These are phyloP conservation scores for Chaetophractus vellerosus DNA, from an alignment of 2,797 vertebrate species.

Conservation along the genomic window DNA sequence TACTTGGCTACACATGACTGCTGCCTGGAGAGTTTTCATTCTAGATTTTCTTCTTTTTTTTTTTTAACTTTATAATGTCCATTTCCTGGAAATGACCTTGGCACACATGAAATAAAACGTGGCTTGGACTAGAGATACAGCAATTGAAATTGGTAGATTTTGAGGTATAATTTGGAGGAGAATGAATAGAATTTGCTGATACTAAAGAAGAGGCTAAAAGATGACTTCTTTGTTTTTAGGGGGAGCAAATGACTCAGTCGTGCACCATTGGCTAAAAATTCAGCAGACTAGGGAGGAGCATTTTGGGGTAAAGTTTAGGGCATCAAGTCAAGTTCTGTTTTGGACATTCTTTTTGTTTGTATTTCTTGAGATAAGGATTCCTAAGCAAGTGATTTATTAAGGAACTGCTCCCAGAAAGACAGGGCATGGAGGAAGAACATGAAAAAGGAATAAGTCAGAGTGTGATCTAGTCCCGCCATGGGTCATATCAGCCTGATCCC, in stretches of 20 bases:
- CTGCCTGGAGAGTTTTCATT: neutral
- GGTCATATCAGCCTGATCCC: neutral
- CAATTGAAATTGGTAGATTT: constrained; percentile 3
- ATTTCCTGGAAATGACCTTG: neutral
- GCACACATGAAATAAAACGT: neutral
- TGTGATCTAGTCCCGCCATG: neutral
- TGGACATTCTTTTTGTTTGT: neutral
- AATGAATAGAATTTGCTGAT: neutral
- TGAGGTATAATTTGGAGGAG: neutral
- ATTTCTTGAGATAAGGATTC: constrained; percentile 28
- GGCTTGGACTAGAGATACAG: neutral
- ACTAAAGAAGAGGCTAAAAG: neutral
- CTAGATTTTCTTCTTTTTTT: neutral
- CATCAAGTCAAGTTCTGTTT: neutral
- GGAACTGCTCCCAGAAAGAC: neutral
- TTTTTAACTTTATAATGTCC: neutral
- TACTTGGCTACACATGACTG: neutral
- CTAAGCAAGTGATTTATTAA: neutral
- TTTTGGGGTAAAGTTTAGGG: neutral
- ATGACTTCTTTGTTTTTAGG: neutral
- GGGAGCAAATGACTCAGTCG: neutral
- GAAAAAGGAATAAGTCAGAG: neutral
- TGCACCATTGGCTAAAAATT: neutral
- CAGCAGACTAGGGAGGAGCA: neutral
- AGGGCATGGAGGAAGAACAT: neutral